A percentile compares a stretch with the other conserved stretches of the same genome.
Conservation (phyloP, 2,888 invertebrate species). For the Rotaria macrura region DNA sequence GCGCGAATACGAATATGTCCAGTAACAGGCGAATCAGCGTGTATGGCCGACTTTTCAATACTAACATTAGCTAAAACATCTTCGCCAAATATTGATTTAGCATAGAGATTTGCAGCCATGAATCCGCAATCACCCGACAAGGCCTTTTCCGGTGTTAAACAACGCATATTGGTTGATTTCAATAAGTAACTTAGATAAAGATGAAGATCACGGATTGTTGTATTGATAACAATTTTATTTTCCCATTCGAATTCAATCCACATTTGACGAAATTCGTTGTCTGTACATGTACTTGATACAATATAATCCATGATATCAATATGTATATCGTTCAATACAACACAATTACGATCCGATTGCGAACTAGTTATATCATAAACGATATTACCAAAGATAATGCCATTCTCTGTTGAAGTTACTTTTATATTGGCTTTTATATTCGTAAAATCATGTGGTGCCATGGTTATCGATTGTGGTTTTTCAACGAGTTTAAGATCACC, state of each 20-base stretch:
- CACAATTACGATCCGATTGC: slow-evolving; percentile 75
- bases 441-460: slow-evolving; percentile 91
- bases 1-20: slow-evolving; percentile 95
- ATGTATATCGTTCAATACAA: slow-evolving; percentile 95
- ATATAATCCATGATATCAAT: slow-evolving; percentile 94
- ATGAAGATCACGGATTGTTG: slow-evolving; percentile 73
- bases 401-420: slow-evolving; percentile 93
- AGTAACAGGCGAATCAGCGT: slow-evolving; percentile 67
- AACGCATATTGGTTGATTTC: slow-evolving; percentile 94
- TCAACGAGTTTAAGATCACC: slow-evolving; percentile 95
- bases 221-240: slow-evolving; percentile 91
- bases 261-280: slow-evolving; percentile 94
- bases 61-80: slow-evolving; percentile 96
- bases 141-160: slow-evolving; percentile 91
- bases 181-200: slow-evolving; percentile 83
- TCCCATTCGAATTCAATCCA: slow-evolving; percentile 99
- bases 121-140: slow-evolving; percentile 93
- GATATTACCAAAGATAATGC: slow-evolving; percentile 97
- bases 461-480: slow-evolving; percentile 82
- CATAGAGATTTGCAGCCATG: slow-evolving; percentile 98
- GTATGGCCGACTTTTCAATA: slow-evolving; percentile 66
- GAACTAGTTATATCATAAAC: slow-evolving; percentile 53
- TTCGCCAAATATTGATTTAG: slow-evolving; percentile 85
- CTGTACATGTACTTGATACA: slow-evolving; percentile 74
- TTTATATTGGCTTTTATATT: slow-evolving; percentile 96